These are phyloP conservation scores for Drosophila carrolli DNA, from an alignment of 1,140 invertebrate genomes.

Conservation along the genomic window DNA sequence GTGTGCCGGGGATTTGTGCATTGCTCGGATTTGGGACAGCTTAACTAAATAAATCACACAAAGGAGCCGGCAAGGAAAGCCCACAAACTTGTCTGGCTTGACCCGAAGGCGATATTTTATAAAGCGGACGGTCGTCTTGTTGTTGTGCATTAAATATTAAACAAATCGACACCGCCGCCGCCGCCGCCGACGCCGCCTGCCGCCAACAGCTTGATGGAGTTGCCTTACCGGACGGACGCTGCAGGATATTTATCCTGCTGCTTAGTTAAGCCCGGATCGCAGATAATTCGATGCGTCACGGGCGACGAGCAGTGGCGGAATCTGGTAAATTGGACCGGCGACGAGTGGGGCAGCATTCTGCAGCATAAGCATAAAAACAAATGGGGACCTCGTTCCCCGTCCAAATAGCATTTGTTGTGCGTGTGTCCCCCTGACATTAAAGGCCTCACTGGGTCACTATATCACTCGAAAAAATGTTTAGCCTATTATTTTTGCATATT, in stretches of 20 bases:
- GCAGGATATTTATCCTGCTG: conserved; percentile 72
- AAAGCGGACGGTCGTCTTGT: conserved; percentile 22
- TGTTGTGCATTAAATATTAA: conserved; percentile 57
- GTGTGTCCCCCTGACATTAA: conserved; percentile 35
- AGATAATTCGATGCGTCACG: conserved; percentile 72
- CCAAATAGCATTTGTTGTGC: background rate
- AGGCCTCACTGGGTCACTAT: conserved; percentile 35
- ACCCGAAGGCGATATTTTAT: conserved; percentile 50
- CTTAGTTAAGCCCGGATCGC: conserved; percentile 75
- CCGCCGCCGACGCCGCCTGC: conserved; percentile 18
- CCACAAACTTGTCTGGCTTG: conserved; percentile 47
- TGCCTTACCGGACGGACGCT: conserved; percentile 12
- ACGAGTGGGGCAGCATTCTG: conserved; percentile 35
- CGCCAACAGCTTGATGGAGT: conserved; percentile 65
- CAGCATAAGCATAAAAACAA: conserved; percentile 70
- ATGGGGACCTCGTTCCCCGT: conserved; percentile 25
- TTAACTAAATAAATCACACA: conserved; percentile 79
- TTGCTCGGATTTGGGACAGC: conserved; percentile 70
- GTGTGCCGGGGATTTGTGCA: conserved; percentile 68
- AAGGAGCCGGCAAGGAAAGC: conserved; percentile 39
- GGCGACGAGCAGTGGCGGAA: conserved; percentile 21
- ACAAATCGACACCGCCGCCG: conserved; percentile 53
- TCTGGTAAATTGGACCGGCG: conserved; percentile 22
- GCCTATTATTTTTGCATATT: background rate
- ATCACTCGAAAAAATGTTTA: conserved; percentile 6